Conservation (phyloP, 2,888 invertebrate species). For the Orthosia gracilis region DNA sequence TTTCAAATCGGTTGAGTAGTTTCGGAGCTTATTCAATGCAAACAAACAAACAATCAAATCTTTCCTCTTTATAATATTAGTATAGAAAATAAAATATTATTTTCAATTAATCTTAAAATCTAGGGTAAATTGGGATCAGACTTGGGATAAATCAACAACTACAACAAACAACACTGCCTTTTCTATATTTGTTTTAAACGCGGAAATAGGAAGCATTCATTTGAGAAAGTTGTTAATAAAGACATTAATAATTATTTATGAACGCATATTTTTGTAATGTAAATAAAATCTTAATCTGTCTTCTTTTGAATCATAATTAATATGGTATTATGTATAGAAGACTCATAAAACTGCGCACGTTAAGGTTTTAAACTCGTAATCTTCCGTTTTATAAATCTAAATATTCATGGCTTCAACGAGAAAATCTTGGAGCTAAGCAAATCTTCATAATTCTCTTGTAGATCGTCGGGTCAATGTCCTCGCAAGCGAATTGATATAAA, state of each 20-base stretch:
- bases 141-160: too few relatives aligned
- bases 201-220: conserved; percentile 14
- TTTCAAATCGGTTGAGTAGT: too few relatives aligned
- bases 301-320: conserved; percentile 37
- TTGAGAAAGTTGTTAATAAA: conserved; percentile 43
- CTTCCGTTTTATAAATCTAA: conserved; percentile 32
- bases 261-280: background rate
- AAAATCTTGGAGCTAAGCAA: conserved; percentile 40
- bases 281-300: conserved; percentile 6
- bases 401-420: conserved; percentile 52
- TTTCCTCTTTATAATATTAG: too few relatives aligned
- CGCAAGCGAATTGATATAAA: conserved; percentile 30
- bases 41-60: too few relatives aligned
- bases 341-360: conserved; percentile 13
- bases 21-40: too few relatives aligned
- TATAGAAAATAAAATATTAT: too few relatives aligned
- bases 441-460: conserved; percentile 34
- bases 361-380: conserved; percentile 13
- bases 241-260: conserved; percentile 27
- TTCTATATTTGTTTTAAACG: background rate
- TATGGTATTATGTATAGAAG: conserved; percentile 13
- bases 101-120: too few relatives aligned
- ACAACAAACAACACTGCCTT: too few relatives aligned
- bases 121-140: too few relatives aligned
- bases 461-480: conserved; percentile 51